These are phyloP conservation scores for Leptinotarsa peninsularis DNA, from an alignment of 2,888 invertebrate genomes.

Conservation along the genomic window DNA sequence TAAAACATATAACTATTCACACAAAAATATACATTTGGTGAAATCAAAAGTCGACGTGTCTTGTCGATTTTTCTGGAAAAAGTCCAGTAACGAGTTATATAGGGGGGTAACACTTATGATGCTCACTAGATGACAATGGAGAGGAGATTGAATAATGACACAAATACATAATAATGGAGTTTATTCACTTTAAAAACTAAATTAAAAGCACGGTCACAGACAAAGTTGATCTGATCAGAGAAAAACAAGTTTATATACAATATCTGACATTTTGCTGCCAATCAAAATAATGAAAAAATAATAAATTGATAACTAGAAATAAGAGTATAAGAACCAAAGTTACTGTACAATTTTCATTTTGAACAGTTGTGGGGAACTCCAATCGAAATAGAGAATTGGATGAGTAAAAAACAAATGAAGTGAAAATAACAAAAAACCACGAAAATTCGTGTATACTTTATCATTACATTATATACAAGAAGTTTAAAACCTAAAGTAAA, in stretches of 20 bases:
- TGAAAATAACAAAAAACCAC: slow-evolving; percentile 30
- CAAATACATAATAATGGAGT: slow-evolving; percentile 48
- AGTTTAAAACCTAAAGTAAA: slow-evolving; percentile 31
- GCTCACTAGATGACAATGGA: background rate
- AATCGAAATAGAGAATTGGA: background rate
- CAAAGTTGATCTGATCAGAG: slow-evolving; percentile 55
- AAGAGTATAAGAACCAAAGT: slow-evolving; percentile 48
- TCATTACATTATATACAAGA: slow-evolving; percentile 31
- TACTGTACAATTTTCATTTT: background rate
- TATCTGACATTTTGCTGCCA: slow-evolving; percentile 51
- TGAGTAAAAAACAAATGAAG: background rate
- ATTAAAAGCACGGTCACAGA: slow-evolving; percentile 59
- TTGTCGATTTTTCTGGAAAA: too few species aligned
- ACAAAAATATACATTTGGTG: too few species aligned
- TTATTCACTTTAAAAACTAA: slow-evolving; percentile 61
- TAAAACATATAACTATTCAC: too few species aligned
- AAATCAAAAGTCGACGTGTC: too few species aligned
- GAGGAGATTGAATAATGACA: background rate
- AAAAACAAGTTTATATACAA: slow-evolving; percentile 56
- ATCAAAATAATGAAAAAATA: slow-evolving; percentile 30
- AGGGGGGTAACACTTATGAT: background rate
- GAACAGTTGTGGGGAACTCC: too few species aligned
- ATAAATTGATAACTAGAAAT: slow-evolving; percentile 55
- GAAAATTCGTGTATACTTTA: slow-evolving; percentile 29
- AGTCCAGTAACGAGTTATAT: too few species aligned